These are phyloP conservation scores for Halisarca cf. caerulea DNA, from an alignment of 37 sponge, comb jelly and placozoan species.

Conservation along the genomic window DNA sequence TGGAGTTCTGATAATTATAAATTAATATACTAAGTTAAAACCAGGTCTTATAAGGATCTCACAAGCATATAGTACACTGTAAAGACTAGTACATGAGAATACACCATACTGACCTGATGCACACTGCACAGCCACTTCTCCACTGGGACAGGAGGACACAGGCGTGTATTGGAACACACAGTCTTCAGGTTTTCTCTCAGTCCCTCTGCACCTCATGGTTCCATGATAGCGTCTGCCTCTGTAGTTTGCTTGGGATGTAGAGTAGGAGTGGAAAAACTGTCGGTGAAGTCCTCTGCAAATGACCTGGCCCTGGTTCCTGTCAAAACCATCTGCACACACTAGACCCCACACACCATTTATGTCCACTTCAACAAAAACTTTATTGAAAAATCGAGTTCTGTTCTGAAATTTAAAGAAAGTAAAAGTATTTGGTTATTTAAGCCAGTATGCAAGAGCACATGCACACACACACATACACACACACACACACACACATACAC, in stretches of 20 bases:
- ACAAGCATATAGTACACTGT: too few relatives aligned
- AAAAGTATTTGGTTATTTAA: background rate
- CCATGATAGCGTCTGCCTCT: background rate
- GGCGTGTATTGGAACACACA: background rate
- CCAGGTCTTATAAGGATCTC: too few relatives aligned
- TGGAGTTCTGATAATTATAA: too few relatives aligned
- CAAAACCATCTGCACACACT: background rate
- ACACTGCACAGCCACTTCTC: background rate
- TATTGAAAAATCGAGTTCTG: background rate
- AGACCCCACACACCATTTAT: slow-evolving; percentile 18
- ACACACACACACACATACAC: too few relatives aligned
- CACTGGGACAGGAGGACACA: background rate
- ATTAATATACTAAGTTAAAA: too few relatives aligned
- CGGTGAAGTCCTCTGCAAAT: background rate
- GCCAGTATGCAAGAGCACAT: too few relatives aligned
- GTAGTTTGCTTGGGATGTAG: background rate
- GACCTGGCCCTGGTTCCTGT: background rate
- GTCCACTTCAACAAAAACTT: background rate
- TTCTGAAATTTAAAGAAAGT: background rate
- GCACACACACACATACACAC: too few relatives aligned
- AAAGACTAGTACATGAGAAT: too few relatives aligned
- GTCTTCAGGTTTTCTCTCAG: background rate
- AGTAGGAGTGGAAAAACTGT: background rate
- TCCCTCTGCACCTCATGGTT: background rate
- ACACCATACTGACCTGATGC: background rate